Conservation (phyloP, 2,113 vertebrate species). For the Ammodytes dubius region DNA sequence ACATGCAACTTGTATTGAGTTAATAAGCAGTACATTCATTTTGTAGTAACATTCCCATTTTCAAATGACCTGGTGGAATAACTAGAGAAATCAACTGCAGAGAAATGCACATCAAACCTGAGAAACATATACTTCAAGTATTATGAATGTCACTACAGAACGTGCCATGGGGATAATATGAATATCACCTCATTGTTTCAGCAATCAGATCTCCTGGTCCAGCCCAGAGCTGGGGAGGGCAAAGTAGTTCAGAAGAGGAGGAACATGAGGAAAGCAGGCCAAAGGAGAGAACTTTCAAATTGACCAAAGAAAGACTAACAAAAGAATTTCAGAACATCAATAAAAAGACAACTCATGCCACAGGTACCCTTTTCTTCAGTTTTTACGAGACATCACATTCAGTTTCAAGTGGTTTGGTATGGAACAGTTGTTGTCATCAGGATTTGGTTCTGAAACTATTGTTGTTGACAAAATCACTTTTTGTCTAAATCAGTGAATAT, state of each 20-base stretch:
- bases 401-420: not conserved
- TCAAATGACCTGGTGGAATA: not conserved
- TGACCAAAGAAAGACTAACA: conserved; percentile 9
- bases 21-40: not conserved
- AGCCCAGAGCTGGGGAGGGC: conserved; percentile 4
- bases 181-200: conserved; percentile 13
- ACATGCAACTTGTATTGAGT: not conserved
- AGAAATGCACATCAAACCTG: not conserved
- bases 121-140: not conserved
- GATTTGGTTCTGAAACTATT: not conserved
- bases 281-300: not conserved
- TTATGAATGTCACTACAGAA: not conserved
- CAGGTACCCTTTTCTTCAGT: conserved; percentile 26
- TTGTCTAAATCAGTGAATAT: too few relatives aligned
- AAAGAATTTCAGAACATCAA: conserved; percentile 15
- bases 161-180: too few relatives aligned
- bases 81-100: not conserved
- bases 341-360: conserved; percentile 26
- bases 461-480: too few relatives aligned
- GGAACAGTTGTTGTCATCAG: not conserved
- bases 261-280: conserved; percentile 10
- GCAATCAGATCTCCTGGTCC: not conserved
- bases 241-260: conserved; percentile 40
- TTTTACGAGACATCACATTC: not conserved
- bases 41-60: not conserved